A percentile compares a stretch with the other conserved stretches of the same genome.
Evolutionary conservation across 2,797 vertebrate species (phyloP).

Genomic region (Hylomyscus alleni): DNA sequence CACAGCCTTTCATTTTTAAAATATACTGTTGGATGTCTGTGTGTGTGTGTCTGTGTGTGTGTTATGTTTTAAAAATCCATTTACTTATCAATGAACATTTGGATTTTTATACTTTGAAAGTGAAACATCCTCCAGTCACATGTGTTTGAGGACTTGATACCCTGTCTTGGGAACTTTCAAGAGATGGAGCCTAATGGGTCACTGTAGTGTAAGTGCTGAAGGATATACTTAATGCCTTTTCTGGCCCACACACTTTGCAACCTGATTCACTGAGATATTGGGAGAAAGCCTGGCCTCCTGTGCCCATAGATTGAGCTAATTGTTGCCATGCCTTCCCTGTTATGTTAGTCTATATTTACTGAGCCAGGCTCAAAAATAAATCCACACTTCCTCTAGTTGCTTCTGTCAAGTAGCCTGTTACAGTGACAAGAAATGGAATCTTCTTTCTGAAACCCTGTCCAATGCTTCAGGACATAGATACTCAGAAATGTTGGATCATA

Average conservation of each 20-base stretch:
- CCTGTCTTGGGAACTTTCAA: not conserved
- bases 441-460: slow-evolving; percentile 34
- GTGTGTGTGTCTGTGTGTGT: not conserved
- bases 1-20: slow-evolving; percentile 50
- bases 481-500: slow-evolving; percentile 18
- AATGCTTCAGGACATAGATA: not conserved
- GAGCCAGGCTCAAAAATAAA: not conserved
- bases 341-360: not conserved
- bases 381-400: not conserved
- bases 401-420: not conserved
- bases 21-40: not conserved
- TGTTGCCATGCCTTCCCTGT: not conserved
- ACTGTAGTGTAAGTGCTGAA: not conserved
- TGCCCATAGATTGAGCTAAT: not conserved
- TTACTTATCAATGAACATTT: not conserved
- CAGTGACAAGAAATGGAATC: not conserved
- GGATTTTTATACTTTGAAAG: not conserved
- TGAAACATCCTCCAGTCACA: not conserved
- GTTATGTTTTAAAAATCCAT: not conserved
- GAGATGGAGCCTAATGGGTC: not conserved
- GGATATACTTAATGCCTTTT: not conserved
- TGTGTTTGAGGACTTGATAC: not conserved
- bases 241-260: not conserved
- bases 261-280: not conserved
- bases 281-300: not conserved